Evolutionary conservation across 64 coral and sea anemone species (phyloP).

Genomic region (Cladopsammia gracilis): DNA sequence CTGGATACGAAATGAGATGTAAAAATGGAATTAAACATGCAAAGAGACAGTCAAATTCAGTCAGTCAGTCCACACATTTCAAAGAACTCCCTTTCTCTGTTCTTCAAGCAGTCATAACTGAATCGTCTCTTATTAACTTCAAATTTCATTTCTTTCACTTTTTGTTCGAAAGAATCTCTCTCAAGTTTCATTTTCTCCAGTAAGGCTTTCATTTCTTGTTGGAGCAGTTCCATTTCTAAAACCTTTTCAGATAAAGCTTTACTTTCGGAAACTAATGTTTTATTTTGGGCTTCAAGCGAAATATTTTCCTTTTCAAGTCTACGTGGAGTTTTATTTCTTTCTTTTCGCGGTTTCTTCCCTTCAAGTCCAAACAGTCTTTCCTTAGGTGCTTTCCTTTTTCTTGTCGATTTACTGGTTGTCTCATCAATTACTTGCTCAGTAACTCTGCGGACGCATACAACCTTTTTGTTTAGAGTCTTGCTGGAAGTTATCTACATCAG

Average conservation of each 20-base stretch:
- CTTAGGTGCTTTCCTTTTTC: slow-evolving; percentile 64
- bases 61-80: slow-evolving; percentile 62
- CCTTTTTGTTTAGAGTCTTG: slow-evolving; percentile 25
- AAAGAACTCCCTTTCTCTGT: slow-evolving; percentile 62
- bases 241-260: slow-evolving; percentile 50
- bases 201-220: slow-evolving; percentile 43
- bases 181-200: slow-evolving; percentile 7
- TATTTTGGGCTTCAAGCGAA: slow-evolving; percentile 24
- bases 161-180: slow-evolving; percentile 43
- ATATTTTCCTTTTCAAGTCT: slow-evolving; percentile 48
- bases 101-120: slow-evolving; percentile 68
- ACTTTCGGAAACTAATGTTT: slow-evolving; percentile 60
- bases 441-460: slow-evolving; percentile 32
- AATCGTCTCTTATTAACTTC: slow-evolving; percentile 61
- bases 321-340: slow-evolving; percentile 22
- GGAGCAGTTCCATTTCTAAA: slow-evolving; percentile 39
- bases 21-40: slow-evolving; percentile 58
- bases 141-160: slow-evolving; percentile 52
- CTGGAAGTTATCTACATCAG: slow-evolving; percentile 30
- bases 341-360: slow-evolving; percentile 16
- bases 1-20: slow-evolving; percentile 52
- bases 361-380: slow-evolving; percentile 32
- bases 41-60: slow-evolving; percentile 69
- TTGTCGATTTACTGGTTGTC: slow-evolving; percentile 43
- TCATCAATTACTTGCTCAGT: slow-evolving; percentile 49